These are phyloP conservation scores for Benthosema pterotum DNA, from an alignment of 2,797 vertebrate species.

Conservation along the genomic window DNA sequence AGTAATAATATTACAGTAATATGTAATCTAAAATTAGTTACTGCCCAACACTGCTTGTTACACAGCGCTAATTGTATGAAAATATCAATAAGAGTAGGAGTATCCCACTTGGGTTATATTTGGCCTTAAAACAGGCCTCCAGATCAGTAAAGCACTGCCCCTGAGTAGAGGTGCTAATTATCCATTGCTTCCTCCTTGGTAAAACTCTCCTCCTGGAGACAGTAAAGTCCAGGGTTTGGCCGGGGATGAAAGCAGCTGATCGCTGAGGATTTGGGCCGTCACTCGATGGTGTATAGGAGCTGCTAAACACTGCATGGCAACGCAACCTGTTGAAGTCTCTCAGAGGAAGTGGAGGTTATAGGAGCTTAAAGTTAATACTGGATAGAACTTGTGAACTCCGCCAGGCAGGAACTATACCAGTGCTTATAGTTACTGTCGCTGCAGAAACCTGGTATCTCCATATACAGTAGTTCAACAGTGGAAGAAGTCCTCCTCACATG, in stretches of 20 bases:
- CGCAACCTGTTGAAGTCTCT: background rate
- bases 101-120: too few relatives aligned
- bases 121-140: too few relatives aligned
- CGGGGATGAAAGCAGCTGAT: conserved; percentile 3
- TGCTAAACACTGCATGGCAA: background rate
- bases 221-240: background rate
- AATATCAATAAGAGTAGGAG: too few relatives aligned
- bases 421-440: conserved; percentile 18
- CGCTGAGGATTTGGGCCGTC: background rate
- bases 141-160: too few relatives aligned
- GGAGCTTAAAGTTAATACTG: conserved; percentile 6
- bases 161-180: too few relatives aligned
- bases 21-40: too few relatives aligned
- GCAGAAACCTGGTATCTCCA: background rate
- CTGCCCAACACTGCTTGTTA: too few relatives aligned
- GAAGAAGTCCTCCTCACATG: too few relatives aligned
- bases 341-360: conserved; percentile 5
- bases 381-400: conserved; percentile 7
- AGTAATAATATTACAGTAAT: too few relatives aligned
- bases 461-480: background rate
- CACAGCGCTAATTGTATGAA: too few relatives aligned
- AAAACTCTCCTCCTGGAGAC: too few relatives aligned
- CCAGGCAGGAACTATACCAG: conserved; percentile 1
- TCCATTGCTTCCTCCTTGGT: too few relatives aligned
- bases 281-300: conserved; percentile 6